Evolutionary conservation across 30 jellyfish, hydroid and myxozoan genomes (phyloP), one percentile per base, ranked within the genome.

Genomic region (Aurelia sp.): DNA sequence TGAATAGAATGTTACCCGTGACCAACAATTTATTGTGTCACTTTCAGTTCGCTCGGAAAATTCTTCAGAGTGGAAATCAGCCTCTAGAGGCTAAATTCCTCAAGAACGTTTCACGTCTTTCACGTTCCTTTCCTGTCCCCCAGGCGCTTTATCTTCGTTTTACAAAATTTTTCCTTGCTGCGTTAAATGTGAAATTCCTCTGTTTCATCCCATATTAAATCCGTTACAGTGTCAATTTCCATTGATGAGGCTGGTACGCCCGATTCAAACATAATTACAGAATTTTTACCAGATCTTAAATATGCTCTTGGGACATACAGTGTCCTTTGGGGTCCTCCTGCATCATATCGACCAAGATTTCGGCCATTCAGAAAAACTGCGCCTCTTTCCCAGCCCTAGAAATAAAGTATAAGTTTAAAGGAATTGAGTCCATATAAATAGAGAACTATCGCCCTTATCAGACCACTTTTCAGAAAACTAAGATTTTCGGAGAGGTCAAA

Each of bases 361-460:
- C 44, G 88, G 22, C 97, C 97, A 67, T 96, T 90, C 12, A 96
- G 93, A 52, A 96, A 96, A 4, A 96, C 91, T 3, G 79, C 97
- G n/a, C 99, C 99, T 83, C 96, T 91, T 15, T 80, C 83, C 97
- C 98, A 96, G 44, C 98, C 99, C 99, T 96, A 35, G n/a, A 63
- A 71, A 8, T 76, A 60, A 77, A 76, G 18, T n/a, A 5, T 15
- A 53, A 81, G 17, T 19, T 27, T 38, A 64, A 41, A n/a, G n/a
- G n/a, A n/a, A n/a, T n/a, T n/a, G n/a, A n/a, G n/a, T n/a, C n/a
- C n/a, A n/a, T n/a, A n/a, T n/a, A n/a, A n/a, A n/a, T n/a, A n/a
- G n/a, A n/a, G n/a, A n/a, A n/a, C n/a, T n/a, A n/a, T n/a, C n/a
- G n/a, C n/a, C n/a, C n/a, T n/a, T n/a, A n/a, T n/a, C n/a, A n/a